Base-by-base conservation (phyloP, 2,113 vertebrate species). In the Trematomus loennbergii region DNA sequence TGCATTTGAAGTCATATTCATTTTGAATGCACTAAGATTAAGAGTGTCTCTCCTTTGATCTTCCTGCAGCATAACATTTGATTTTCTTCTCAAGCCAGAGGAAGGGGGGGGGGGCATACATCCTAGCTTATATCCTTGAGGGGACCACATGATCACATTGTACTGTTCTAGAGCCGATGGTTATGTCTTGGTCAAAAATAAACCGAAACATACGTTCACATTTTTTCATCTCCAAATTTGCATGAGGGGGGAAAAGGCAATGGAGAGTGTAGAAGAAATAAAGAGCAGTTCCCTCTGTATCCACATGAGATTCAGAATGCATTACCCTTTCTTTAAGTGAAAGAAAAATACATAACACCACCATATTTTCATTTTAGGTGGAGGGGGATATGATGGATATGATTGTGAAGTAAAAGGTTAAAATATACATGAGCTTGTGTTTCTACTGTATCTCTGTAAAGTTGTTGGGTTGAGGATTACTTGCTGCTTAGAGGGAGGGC, bases 401-500 rank as follows among this genome's bases (percentile, higher is more conserved):
- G 59, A 68, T 46, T 46, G 54, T 16, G 10, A 46, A 73, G 52
- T 59, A 49, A 77, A 18, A 60, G 11, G 59, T 76, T 68, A 66
- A 79, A 74, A 78, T 53, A 57, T 79, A 88, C 33, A 50, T 40
- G 48, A 77, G 67, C 25, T 64, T 83, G 74, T 78, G 82, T 87
- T 89, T 86, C 72, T 79, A 77, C 76, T 87, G 84, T 88, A 81
- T 87, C 75, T 85, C 54, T 87, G 58, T 77, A 68, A 75, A 72
- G 82, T 79, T 82, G 82, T 85, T 82, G 82, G 76, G 82, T 83
- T 89, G 88, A 91, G 92, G 92, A 91, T 93, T 85, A 85, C 68
- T 82, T 92, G 94, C 94, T 94, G 92, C 93, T 94, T 92, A 92
- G 87, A 87, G 90, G 78, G 85, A 89, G 89, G 92, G 93, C 92